A percentile compares a stretch with the other conserved stretches of the same genome.
These are phyloP conservation scores for Equus quagga DNA, from an alignment of 2,113 vertebrate species.

Conservation along the genomic window DNA sequence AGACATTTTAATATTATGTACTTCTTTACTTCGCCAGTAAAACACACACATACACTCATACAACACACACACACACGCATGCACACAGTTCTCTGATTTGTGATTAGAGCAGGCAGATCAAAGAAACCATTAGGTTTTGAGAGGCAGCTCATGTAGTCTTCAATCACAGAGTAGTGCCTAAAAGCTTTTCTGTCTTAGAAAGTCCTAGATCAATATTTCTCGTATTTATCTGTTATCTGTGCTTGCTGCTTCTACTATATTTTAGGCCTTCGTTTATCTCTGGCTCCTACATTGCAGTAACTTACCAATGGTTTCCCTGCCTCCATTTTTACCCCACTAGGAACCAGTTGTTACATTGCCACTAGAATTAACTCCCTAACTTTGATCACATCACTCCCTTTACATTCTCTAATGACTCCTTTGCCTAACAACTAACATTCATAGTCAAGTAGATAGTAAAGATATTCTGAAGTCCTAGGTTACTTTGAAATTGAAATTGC, in stretches of 20 bases:
- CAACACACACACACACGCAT: neutral
- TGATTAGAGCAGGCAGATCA: neutral
- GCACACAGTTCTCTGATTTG: neutral
- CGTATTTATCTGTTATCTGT: neutral
- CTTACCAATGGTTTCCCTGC: neutral
- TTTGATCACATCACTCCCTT: neutral
- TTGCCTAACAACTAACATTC: neutral
- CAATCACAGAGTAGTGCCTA: neutral
- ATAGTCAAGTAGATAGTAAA: neutral
- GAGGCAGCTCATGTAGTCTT: neutral
- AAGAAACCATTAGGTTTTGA: neutral
- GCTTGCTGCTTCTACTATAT: neutral
- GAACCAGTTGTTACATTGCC: neutral
- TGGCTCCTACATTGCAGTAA: neutral
- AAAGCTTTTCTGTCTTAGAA: slow-evolving; percentile 3
- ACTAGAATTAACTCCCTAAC: neutral
- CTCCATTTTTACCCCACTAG: neutral
- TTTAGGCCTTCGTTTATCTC: neutral
- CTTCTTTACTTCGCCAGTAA: neutral
- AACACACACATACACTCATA: neutral
- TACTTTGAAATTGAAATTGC: neutral
- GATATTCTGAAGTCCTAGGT: neutral
- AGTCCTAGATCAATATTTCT: neutral
- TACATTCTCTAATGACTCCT: neutral
- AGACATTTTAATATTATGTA: neutral